A percentile compares a stretch with the other conserved stretches of the same genome.
phyloP scores from a whole-genome alignment of 2,113 vertebrate species.

The Menidia beryllina region DNA sequence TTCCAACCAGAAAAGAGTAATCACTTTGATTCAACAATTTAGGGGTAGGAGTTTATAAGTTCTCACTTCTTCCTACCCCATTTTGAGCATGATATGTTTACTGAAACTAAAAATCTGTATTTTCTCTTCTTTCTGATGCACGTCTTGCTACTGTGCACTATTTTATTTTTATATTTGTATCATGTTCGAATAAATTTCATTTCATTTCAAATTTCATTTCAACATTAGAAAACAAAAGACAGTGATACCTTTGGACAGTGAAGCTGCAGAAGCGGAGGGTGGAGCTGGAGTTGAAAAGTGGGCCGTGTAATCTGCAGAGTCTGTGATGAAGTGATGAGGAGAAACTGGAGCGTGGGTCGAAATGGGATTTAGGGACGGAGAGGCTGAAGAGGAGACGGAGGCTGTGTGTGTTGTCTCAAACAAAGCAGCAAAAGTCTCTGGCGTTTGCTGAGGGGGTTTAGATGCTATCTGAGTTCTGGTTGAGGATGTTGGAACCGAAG shows the following conservation, averaged over 20 bases:
- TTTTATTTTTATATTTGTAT: too few relatives aligned
- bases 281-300: not conserved
- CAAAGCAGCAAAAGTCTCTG: not conserved
- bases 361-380: not conserved
- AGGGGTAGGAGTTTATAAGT: too few relatives aligned
- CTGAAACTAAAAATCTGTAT: too few relatives aligned
- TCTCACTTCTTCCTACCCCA: too few relatives aligned
- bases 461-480: not conserved
- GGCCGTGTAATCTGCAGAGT: not conserved
- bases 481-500: not conserved
- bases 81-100: too few relatives aligned
- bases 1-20: too few relatives aligned
- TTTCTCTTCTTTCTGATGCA: too few relatives aligned
- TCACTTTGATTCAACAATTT: too few relatives aligned
- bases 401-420: not conserved
- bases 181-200: too few relatives aligned
- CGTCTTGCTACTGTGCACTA: too few relatives aligned
- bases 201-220: too few relatives aligned
- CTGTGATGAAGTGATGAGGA: conserved; percentile 1
- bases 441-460: not conserved
- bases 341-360: conserved; percentile 7
- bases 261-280: not conserved
- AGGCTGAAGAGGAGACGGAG: not conserved
- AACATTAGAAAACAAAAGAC: too few relatives aligned
- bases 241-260: conserved; percentile 23